phyloP scores from a whole-genome alignment of 2,888 invertebrate species.

The Tinea trinotella region DNA sequence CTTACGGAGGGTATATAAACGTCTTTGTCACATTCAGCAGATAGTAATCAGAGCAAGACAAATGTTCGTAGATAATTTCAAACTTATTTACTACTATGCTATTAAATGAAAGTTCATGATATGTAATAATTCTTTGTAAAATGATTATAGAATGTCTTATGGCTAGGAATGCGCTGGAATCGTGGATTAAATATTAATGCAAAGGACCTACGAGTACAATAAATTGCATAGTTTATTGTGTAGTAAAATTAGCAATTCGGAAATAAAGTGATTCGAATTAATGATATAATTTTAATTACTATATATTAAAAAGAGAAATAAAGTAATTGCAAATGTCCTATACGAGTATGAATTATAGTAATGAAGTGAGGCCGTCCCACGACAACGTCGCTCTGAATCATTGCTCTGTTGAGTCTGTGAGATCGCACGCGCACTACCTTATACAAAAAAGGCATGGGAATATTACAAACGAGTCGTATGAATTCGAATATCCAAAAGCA shows the following conservation, averaged over 20 bases:
- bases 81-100: background rate
- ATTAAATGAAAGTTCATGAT: background rate
- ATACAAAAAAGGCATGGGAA: background rate
- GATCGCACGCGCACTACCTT: background rate
- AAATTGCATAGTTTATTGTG: background rate
- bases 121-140: background rate
- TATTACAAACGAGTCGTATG: background rate
- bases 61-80: conserved; percentile 25
- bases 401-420: background rate
- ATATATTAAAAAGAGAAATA: background rate
- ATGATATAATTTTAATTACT: background rate
- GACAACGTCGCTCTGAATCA: background rate
- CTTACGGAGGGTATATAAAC: conserved; percentile 22
- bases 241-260: background rate
- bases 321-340: background rate
- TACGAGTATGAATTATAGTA: background rate
- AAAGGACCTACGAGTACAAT: background rate
- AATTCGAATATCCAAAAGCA: conserved; percentile 11
- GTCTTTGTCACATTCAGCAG: conserved; percentile 35
- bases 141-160: background rate
- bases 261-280: background rate
- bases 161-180: too few species aligned
- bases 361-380: background rate
- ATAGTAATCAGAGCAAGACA: conserved; percentile 50
- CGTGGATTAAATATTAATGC: background rate